Evolutionary conservation across 2,797 vertebrate genomes (phyloP).

Genomic region (Anisognathus igniventris): DNA sequence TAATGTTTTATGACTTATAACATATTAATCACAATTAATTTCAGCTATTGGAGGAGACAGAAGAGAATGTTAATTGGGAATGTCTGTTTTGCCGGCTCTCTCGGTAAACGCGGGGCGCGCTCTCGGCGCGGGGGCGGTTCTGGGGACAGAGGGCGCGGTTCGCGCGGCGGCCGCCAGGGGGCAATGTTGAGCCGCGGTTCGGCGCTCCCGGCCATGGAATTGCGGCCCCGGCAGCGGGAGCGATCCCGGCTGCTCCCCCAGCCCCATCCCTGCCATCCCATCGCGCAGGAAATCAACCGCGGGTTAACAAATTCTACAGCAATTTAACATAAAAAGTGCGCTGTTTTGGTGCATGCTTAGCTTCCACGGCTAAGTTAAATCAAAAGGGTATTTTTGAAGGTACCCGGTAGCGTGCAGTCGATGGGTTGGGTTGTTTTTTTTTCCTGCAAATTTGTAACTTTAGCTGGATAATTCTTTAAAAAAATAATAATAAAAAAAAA

Average conservation of each 20-base stretch:
- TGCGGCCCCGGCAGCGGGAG: not conserved
- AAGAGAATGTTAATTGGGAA: conserved; percentile 45
- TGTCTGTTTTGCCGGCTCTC: not conserved
- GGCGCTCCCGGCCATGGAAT: too few relatives aligned
- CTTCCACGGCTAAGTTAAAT: conserved; percentile 51
- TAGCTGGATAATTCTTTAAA: not conserved
- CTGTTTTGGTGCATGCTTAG: not conserved
- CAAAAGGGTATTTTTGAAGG: conserved; percentile 38
- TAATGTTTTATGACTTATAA: conserved; percentile 66
- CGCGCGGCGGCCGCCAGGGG: not conserved
- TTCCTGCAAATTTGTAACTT: conserved; percentile 17
- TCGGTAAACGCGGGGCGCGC: not conserved
- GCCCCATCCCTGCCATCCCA: not conserved
- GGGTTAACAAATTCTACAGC: conserved; percentile 70
- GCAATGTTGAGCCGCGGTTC: not conserved
- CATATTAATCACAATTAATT: conserved; percentile 69
- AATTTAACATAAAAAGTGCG: conserved; percentile 73
- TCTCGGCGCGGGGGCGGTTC: not conserved
- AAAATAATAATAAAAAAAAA: not conserved
- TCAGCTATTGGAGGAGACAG: conserved; percentile 59
- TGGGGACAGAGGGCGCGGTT: rapidly evolving
- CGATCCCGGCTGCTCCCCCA: too few relatives aligned
- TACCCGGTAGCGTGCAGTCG: not conserved
- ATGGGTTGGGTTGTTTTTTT: not conserved
- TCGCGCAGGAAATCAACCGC: rapidly evolving